A percentile compares a stretch with the other conserved stretches of the same genome.
These are phyloP conservation scores for Sebastes itinus DNA, from an alignment of 2,797 vertebrate species.

Conservation along the genomic window DNA sequence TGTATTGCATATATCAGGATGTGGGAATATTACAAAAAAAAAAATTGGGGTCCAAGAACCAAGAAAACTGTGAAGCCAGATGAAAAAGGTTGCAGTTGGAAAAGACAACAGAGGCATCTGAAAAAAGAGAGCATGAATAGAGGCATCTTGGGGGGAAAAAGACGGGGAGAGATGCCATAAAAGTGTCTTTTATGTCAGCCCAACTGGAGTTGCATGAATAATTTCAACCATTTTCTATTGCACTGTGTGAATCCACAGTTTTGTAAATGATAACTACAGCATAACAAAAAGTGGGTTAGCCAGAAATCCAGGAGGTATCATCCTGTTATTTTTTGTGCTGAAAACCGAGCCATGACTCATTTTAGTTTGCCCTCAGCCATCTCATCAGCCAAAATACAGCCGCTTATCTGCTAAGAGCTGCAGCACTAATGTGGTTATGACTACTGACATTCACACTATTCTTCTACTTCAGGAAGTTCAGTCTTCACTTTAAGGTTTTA, in stretches of 20 bases:
- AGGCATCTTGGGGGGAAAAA: conserved; percentile 48
- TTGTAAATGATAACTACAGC: conserved; percentile 38
- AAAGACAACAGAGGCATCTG: conserved; percentile 43
- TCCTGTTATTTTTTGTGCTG: conserved; percentile 10
- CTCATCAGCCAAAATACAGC: neutral
- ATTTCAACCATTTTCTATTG: conserved; percentile 42
- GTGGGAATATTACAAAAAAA: neutral
- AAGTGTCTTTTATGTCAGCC: conserved; percentile 67
- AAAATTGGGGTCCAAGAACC: neutral
- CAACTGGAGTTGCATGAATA: conserved; percentile 62
- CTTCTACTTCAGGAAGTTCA: neutral
- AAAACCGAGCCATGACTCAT: neutral
- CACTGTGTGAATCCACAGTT: conserved; percentile 42
- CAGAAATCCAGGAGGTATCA: conserved; percentile 17
- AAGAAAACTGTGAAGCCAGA: conserved; percentile 35
- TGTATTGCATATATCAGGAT: neutral
- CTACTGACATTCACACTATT: neutral
- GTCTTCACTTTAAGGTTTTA: neutral
- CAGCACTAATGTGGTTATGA: conserved; percentile 1
- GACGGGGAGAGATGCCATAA: conserved; percentile 46
- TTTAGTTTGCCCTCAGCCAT: neutral
- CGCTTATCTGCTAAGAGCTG: neutral
- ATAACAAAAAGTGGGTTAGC: conserved; percentile 53
- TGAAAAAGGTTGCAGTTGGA: conserved; percentile 47
- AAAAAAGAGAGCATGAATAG: conserved; percentile 35